Base-by-base conservation (phyloP, 1,140 invertebrate genomes). In the Chionoecetes opilio region DNA sequence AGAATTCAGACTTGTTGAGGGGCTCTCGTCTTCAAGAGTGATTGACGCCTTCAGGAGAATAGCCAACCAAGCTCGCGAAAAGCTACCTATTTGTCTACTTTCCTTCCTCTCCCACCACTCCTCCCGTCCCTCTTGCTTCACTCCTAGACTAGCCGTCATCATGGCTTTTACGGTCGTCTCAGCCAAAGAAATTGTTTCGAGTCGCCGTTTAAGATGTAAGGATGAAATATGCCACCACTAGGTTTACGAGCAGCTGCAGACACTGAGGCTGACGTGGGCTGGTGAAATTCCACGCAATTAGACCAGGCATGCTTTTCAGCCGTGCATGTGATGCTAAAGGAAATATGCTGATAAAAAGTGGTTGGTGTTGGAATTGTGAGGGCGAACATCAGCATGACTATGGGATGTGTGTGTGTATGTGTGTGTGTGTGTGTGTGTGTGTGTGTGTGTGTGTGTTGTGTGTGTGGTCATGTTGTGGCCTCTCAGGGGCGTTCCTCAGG, bases 371-470 rank as follows among this genome's bases (percentile, higher is more conserved):
- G n/a, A n/a, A n/a, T n/a, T 75, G 63, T 75, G n/a, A 75, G 63
- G n/a, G n/a, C n/a, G 63, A n/a, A 21, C 21, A 26, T 17, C 21
- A 53, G 46, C 11, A 53, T 75, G 63, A n/a, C 21, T 53, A 14
- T 75, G 63, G 37, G 31, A 2, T 87, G 31, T 87, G 0, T 34
- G n/a, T 87, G 85, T 21, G 11, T 75, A 29, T 75, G 6, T 75
- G 17, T 75, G 21, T 75, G 11, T 75, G 63, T 21, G 32, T 37
- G 86, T 88, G 86, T 63, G 26, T 91, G 89, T 34, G 89, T 91
- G 46, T 88, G 34, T 35, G 17, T 31, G 32, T 31, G 85, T 34
- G 31, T 87, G 85, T 87, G 63, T 32, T 75, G 8, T 88, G 86
- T 88, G 14, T 38, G 21, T 88, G 86, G 21, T 29, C 38, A 29